These are phyloP conservation scores for Menura novaehollandiae DNA, from an alignment of 2,113 vertebrate genomes.

Conservation along the genomic window DNA sequence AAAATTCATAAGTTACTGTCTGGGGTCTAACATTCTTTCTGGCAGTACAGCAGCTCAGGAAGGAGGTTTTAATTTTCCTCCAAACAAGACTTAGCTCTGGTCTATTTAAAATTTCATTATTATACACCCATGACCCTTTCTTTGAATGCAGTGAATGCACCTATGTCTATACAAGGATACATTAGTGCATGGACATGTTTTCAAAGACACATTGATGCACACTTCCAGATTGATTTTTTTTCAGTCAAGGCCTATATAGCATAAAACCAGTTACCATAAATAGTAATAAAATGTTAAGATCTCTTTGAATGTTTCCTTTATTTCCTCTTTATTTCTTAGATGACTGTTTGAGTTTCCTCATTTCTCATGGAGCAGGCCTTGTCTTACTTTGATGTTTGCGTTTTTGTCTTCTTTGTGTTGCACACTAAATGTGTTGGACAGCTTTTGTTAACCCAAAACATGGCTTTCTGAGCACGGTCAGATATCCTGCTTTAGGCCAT, in stretches of 20 bases:
- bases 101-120: not conserved
- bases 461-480: not conserved
- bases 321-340: not conserved
- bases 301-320: not conserved
- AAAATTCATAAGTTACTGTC: not conserved
- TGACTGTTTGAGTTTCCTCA: not conserved
- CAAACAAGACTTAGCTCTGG: not conserved
- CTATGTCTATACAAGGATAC: accelerated
- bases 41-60: not conserved
- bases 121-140: not conserved
- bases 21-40: not conserved
- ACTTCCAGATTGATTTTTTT: not conserved
- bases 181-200: not conserved
- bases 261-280: not conserved
- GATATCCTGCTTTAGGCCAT: not conserved
- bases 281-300: not conserved
- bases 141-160: not conserved
- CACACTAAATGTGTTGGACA: not conserved
- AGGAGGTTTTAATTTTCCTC: not conserved
- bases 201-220: not conserved
- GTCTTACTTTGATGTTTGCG: not conserved
- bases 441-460: not conserved
- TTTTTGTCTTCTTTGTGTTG: not conserved
- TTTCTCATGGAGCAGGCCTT: not conserved
- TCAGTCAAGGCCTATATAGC: not conserved